A percentile compares a stretch with the other conserved stretches of the same genome.
These are phyloP conservation scores for Centropyge bicolor DNA, from an alignment of 2,797 vertebrate species.

Conservation along the genomic window DNA sequence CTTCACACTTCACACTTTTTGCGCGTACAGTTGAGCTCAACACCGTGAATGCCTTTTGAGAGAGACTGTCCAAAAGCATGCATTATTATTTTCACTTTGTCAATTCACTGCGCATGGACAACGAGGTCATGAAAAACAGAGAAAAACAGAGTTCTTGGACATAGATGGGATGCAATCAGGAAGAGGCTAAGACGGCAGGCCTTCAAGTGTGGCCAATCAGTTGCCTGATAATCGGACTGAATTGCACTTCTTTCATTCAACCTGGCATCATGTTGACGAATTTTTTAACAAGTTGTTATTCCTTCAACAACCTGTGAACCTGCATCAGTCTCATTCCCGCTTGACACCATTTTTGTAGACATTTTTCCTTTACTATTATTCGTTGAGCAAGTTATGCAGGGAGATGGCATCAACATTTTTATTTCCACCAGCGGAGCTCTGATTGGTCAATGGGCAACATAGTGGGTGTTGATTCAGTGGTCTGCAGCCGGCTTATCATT, in stretches of 20 bases:
- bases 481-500: background rate
- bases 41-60: background rate
- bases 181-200: background rate
- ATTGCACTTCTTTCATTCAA: background rate
- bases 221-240: background rate
- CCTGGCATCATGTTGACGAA: background rate
- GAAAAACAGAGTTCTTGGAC: background rate
- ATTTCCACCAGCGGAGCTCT: background rate
- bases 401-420: background rate
- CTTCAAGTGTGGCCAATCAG: background rate
- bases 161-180: background rate
- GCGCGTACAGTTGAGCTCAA: background rate
- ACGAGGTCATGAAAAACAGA: background rate
- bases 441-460: background rate
- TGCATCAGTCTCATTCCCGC: background rate
- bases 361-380: background rate
- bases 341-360: background rate
- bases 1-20: background rate
- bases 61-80: background rate
- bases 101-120: background rate
- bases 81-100: background rate
- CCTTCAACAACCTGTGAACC: too few species aligned
- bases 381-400: background rate
- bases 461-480: background rate
- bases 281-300: background rate